These are phyloP conservation scores for Ceratina japonica DNA, from an alignment of 1,140 invertebrate species.

Conservation along the genomic window DNA sequence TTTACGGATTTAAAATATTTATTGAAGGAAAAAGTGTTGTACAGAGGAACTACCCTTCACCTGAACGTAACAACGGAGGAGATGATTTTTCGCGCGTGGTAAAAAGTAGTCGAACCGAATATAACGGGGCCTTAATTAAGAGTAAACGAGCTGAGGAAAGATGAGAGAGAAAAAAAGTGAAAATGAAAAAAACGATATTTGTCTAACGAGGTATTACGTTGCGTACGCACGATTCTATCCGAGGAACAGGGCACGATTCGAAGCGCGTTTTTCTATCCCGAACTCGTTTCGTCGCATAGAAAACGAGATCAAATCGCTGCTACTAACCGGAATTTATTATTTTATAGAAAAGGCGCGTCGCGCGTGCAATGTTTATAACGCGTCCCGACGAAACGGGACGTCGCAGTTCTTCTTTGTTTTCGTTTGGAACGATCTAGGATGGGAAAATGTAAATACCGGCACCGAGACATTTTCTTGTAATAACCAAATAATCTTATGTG, in stretches of 20 bases:
- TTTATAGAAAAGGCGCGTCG: too few species aligned
- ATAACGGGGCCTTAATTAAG: conserved; percentile 56
- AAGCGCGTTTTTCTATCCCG: conserved; percentile 27
- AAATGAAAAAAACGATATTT: conserved; percentile 36
- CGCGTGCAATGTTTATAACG: conserved; percentile 46
- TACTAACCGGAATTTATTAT: too few species aligned
- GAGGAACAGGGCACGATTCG: conserved; percentile 7
- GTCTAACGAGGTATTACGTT: conserved; percentile 50
- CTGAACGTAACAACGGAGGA: conserved; percentile 22
- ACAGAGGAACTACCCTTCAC: conserved; percentile 20
- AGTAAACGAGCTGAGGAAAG: conserved; percentile 16
- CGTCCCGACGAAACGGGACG: conserved; percentile 25
- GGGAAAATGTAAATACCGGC: conserved; percentile 46
- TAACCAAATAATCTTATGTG: conserved; percentile 45
- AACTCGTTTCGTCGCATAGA: conserved; percentile 38
- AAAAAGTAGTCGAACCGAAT: conserved; percentile 52
- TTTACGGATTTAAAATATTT: conserved; percentile 39
- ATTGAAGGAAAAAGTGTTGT: conserved; percentile 21
- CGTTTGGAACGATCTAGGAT: neutral
- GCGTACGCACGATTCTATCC: conserved; percentile 31
- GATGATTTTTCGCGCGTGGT: conserved; percentile 51
- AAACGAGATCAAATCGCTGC: too few species aligned
- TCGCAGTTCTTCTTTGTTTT: neutral
- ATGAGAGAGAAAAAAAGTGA: too few species aligned
- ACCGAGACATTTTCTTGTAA: conserved; percentile 48